Base-by-base conservation (phyloP, 2,113 vertebrate genomes). In the Gobiocypris rarus region DNA sequence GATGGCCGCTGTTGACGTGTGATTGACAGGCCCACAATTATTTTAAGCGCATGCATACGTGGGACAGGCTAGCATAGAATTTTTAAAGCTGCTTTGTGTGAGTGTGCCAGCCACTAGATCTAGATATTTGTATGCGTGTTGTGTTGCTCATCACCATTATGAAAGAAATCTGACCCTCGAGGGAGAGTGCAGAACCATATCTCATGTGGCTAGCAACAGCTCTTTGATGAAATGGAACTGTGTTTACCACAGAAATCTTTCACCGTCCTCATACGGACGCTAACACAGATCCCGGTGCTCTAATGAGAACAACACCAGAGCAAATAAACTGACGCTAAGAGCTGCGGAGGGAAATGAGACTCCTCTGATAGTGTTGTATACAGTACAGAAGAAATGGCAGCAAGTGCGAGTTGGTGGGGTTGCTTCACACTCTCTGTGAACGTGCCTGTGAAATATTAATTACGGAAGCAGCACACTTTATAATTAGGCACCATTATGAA, bases 201-300 rank as follows among this genome's bases (percentile, higher is more conserved):
- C 77, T 65, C 77, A 80, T 80, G 43, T 77, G 79, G 34, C 43
- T 4, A 67, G 69, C 34, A 54, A 17, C 48, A 50, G 31, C 59
- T 58, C 48, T 52, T 75, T 75, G 67, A 76, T 75, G 52, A 84
- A 81, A 84, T 81, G 71, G 61, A 78, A 43, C 52, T 34, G 48
- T 86, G 82, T 84, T 86, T 84, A 81, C 78, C 73, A 76, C 63
- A 58, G 52, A 84, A 75, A 63, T 82, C 71, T 71, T 75, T 81
- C 69, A 65, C 14, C 17, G 0, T 43, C 56, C 26, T 78, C 31
- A 2, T 9, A 80, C 50, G 77, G 63, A 69, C 19, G 45, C 79
- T 69, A 17, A 81, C 22, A 48, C 61, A 10, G 45, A 54, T 82
- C 26, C 38, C 34, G 1, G 9, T 41, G 26, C 52, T 77, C 78